phyloP scores from a whole-genome alignment of 2,888 invertebrate species.

The Onchidella celtica region DNA sequence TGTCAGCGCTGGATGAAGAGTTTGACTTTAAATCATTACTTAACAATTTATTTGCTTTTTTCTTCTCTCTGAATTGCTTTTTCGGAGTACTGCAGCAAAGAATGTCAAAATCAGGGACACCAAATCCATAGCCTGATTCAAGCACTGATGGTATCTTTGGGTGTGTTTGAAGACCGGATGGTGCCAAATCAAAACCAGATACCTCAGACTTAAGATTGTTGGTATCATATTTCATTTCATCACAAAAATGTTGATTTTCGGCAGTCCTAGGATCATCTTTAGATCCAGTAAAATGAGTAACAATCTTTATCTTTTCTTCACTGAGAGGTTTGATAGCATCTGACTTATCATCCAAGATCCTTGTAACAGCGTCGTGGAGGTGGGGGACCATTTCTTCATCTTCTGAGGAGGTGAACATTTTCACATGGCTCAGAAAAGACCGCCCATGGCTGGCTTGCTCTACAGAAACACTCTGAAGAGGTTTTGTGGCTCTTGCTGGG shows the following conservation, averaged over 20 bases:
- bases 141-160: background rate
- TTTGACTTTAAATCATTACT: background rate
- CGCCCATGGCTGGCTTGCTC: background rate
- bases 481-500: too few relatives aligned
- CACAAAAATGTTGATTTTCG: background rate
- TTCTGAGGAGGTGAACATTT: background rate
- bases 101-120: background rate
- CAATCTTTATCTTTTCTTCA: background rate
- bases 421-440: background rate
- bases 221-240: background rate
- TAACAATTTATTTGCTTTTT: background rate
- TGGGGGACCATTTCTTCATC: background rate
- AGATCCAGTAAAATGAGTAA: background rate
- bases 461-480: background rate
- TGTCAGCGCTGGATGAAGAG: background rate
- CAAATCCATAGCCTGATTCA: too few relatives aligned
- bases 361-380: background rate
- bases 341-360: background rate
- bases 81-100: background rate
- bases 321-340: background rate
- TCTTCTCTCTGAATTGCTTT: background rate
- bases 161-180: background rate
- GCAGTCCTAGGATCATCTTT: too few relatives aligned
- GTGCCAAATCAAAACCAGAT: background rate
- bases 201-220: background rate